Evolutionary conservation across 2,797 vertebrate species (phyloP).

Genomic region (Chiroxiphia lanceolata): DNA sequence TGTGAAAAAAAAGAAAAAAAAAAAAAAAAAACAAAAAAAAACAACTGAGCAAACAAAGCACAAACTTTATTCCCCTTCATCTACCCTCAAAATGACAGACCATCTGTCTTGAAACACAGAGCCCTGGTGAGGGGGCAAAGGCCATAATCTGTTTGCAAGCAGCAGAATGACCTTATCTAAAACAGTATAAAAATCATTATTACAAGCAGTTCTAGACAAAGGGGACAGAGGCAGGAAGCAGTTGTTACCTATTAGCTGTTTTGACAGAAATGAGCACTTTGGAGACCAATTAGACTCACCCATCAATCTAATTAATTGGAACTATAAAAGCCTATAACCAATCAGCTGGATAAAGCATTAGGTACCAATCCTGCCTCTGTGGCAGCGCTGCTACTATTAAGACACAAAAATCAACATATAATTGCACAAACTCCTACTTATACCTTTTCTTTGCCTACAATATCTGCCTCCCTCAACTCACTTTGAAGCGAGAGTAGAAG

Average conservation of each 20-base stretch:
- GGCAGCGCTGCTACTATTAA: background rate
- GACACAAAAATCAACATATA: background rate
- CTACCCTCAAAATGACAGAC: background rate
- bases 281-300: conserved; percentile 8
- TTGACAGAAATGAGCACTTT: background rate
- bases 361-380: background rate
- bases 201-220: background rate
- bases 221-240: background rate
- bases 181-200: background rate
- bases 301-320: conserved; percentile 9
- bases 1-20: background rate
- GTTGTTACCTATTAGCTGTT: background rate
- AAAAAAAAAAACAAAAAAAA: background rate
- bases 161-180: background rate
- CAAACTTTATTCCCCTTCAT: background rate
- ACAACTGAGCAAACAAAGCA: background rate
- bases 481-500: background rate
- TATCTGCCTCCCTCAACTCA: background rate
- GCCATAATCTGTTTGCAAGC: background rate
- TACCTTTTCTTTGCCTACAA: background rate
- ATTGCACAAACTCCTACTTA: background rate
- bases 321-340: background rate
- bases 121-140: background rate
- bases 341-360: background rate
- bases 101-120: background rate